Evolutionary conservation across 2,113 vertebrate genomes (phyloP).

Genomic region (Hemiscyllium ocellatum): DNA sequence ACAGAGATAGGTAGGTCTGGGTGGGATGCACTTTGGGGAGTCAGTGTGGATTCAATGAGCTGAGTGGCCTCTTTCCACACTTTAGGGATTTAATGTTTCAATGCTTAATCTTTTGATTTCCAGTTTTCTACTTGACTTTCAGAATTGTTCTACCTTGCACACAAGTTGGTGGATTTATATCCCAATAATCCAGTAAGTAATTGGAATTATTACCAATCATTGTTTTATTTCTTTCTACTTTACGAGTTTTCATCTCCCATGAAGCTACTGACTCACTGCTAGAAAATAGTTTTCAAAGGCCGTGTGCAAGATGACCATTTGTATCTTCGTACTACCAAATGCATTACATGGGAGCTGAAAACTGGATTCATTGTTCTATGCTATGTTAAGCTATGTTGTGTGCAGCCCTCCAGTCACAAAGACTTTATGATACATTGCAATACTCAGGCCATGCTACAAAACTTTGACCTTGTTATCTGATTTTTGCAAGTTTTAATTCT

Average conservation of each 20-base stretch:
- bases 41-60: too few species aligned
- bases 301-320: neutral
- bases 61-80: too few species aligned
- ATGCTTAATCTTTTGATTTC: neutral
- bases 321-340: neutral
- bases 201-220: neutral
- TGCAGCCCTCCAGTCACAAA: neutral
- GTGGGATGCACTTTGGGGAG: too few species aligned
- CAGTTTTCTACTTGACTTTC: constrained; percentile 41
- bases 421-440: neutral
- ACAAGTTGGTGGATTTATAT: constrained; percentile 97
- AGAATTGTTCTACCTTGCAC: constrained; percentile 98
- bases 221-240: neutral
- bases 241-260: neutral
- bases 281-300: neutral
- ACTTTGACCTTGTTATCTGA: neutral
- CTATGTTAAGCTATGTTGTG: neutral
- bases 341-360: neutral
- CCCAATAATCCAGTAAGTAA: constrained; percentile 92
- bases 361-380: too few species aligned
- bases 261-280: neutral
- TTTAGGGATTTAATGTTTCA: too few species aligned
- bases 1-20: too few species aligned
- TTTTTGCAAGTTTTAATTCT: neutral
- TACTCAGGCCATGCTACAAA: neutral